Conservation (phyloP, 2,797 vertebrate genomes). For the Chrosomus eos region DNA sequence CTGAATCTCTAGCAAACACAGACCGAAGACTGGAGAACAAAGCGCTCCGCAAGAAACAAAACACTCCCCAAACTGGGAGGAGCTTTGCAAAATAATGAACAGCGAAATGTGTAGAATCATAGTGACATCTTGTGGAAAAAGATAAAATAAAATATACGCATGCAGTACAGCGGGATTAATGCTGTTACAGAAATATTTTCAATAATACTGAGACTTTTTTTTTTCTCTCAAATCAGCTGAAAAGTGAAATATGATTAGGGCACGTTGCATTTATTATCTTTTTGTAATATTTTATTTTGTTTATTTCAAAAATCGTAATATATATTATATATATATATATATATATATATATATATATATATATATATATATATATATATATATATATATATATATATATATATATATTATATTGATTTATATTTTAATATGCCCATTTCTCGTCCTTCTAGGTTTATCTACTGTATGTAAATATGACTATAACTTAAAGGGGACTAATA, state of each 20-base stretch:
- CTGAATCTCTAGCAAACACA: not conserved
- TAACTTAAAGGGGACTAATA: no score
- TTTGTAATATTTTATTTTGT: not conserved
- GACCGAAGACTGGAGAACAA: not conserved
- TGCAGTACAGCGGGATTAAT: not conserved
- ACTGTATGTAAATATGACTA: no score
- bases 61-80: not conserved
- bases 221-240: not conserved
- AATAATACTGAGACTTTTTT: not conserved
- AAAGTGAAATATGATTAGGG: not conserved
- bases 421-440: no score
- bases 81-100: not conserved
- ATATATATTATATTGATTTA: no score
- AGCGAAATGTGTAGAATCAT: not conserved
- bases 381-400: no score
- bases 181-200: not conserved
- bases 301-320: not conserved
- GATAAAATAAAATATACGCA: not conserved
- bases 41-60: not conserved
- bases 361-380: no score
- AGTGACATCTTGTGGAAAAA: conserved; percentile 6
- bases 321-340: no score
- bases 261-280: not conserved
- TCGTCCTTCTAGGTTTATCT: no score
- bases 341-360: no score